Evolutionary conservation across 2,888 invertebrate species (phyloP).

Genomic region (Syrphus vitripennis): DNA sequence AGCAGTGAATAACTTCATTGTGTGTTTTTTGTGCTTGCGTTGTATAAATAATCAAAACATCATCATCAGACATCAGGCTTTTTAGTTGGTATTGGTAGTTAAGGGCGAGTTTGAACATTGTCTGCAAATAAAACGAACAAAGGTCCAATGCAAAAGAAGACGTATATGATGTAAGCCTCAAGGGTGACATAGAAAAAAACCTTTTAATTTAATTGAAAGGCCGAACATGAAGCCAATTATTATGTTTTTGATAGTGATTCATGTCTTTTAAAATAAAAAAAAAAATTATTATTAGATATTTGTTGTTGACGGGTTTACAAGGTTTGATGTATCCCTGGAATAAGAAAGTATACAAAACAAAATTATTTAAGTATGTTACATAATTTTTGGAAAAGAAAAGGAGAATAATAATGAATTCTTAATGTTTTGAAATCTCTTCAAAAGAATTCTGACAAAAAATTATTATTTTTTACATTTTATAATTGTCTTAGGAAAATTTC

Average conservation of each 20-base stretch:
- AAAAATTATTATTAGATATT: too few relatives aligned
- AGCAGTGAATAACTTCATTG: not conserved
- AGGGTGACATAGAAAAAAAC: not conserved
- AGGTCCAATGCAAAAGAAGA: not conserved
- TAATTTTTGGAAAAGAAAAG: too few relatives aligned
- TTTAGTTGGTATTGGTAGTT: too few relatives aligned
- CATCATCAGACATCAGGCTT: slow-evolving; percentile 13
- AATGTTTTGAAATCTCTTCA: too few relatives aligned
- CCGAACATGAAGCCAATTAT: slow-evolving; percentile 13
- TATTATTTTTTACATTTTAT: too few relatives aligned
- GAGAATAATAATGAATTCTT: too few relatives aligned
- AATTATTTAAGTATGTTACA: too few relatives aligned
- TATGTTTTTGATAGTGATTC: not conserved
- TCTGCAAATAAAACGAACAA: slow-evolving; percentile 21
- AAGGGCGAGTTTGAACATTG: slow-evolving; percentile 33
- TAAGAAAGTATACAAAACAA: too few relatives aligned
- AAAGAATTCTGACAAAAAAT: too few relatives aligned
- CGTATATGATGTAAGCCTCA: not conserved
- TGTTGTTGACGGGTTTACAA: not conserved
- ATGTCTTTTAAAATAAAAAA: not conserved
- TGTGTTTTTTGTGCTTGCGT: not conserved
- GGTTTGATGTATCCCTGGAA: not conserved
- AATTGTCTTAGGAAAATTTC: too few relatives aligned
- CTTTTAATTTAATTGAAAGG: slow-evolving; percentile 4
- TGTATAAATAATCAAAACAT: slow-evolving; percentile 31